Percentiles rank a stretch among this genome's conserved stretches.
phyloP scores from a whole-genome alignment of 2,797 vertebrate species.

The Diplodus puntazzo region DNA sequence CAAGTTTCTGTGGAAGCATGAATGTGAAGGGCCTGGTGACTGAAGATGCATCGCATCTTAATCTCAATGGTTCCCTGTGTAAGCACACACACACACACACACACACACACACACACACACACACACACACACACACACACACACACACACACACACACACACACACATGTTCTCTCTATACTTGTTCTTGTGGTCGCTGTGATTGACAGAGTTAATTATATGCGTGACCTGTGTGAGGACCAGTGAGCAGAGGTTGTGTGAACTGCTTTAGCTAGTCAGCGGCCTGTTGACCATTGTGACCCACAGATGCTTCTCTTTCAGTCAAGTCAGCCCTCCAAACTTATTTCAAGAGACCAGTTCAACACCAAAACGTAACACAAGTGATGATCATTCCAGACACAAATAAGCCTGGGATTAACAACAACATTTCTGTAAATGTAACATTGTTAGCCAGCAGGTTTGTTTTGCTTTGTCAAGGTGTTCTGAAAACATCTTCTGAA shows the following conservation, averaged over 20 bases:
- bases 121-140: conserved; percentile 25
- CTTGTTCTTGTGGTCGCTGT: background rate
- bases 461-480: too few species aligned
- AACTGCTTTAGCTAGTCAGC: conserved; percentile 52
- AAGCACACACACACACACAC: conserved; percentile 74
- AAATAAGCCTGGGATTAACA: background rate
- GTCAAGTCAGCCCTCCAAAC: background rate
- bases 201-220: conserved; percentile 70
- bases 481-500: too few species aligned
- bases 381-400: background rate
- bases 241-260: conserved; percentile 71
- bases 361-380: background rate
- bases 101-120: conserved; percentile 23
- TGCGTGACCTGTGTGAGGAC: conserved; percentile 60
- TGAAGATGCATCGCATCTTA: conserved; percentile 86
- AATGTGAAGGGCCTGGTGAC: conserved; percentile 88
- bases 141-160: conserved; percentile 24
- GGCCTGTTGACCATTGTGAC: conserved; percentile 50
- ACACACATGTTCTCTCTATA: conserved; percentile 6
- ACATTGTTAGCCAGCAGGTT: too few species aligned
- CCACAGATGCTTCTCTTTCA: conserved; percentile 35
- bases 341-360: conserved; percentile 9
- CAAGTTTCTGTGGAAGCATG: conserved; percentile 89
- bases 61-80: conserved; percentile 90
- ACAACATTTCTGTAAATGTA: too few species aligned